Base-by-base conservation (phyloP, 37 sponge, comb jelly and placozoan genomes). In the Trichoplax adhaerens region DNA sequence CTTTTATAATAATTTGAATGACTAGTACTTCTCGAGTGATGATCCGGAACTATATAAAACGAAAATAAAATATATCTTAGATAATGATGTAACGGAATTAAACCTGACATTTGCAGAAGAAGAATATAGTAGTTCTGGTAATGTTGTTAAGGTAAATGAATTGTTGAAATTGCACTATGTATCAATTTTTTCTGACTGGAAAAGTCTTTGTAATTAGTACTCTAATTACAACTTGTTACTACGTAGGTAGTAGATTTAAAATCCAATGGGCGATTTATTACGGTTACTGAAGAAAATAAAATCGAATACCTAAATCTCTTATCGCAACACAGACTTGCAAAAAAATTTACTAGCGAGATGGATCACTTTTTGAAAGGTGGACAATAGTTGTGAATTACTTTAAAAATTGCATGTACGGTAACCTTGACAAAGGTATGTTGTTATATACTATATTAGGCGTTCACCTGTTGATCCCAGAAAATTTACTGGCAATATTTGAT, bases 31-130 rank as follows among this genome's bases (percentile, higher is more conserved):
- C 79, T 84, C 81, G 68, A 83, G 72, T 57, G 94, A 93, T 63
- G 91, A 93, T 66, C 91, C 91, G 10, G 90, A 83, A 50, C 74
- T 93, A 60, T 93, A 79, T 65, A 72, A 64, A 8, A 80, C 81
- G 10, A 92, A 92, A 78, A 60, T 92, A 12, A 77, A 86, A 73
- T 93, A 89, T 64, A 86, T 89, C 62, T 68, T 65, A 52, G 87
- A 86, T 53, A 88, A 88, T 53, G 89, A 88, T 77, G 86, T 87
- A 54, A 76, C 71, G 57, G 94, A 83, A 56, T 56, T 93, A 53
- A 90, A 80, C 5, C 76, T 86, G 58, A 77, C 84, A 47, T 93
- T 93, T 86, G 91, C 87, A 53, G 94, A 93, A 65, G 94, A 93
- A 48, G 84, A 86, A 48, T 83, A 74, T 29, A 29, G 29, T 29